These are phyloP conservation scores for Lepetodrilus schrolli DNA, from an alignment of 2,888 invertebrate species.

Conservation along the genomic window DNA sequence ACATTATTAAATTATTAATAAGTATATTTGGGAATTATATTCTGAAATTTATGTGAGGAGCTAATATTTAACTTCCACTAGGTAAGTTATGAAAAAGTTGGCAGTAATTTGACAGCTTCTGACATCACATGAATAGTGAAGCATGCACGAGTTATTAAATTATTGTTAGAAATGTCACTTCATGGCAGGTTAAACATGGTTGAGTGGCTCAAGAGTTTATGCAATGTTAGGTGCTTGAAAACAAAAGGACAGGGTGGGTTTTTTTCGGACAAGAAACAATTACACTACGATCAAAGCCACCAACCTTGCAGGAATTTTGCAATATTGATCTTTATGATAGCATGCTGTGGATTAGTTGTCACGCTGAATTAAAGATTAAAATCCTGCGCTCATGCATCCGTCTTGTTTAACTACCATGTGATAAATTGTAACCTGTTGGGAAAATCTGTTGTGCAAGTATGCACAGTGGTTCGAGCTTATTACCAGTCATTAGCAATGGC, in stretches of 20 bases:
- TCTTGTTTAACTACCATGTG: slow-evolving; percentile 6
- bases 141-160: no score
- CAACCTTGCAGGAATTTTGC: not conserved
- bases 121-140: no score
- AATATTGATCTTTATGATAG: slow-evolving; percentile 15
- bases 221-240: not conserved
- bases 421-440: slow-evolving; percentile 17
- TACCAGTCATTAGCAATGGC: not conserved
- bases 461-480: slow-evolving; percentile 15
- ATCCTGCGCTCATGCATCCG: not conserved
- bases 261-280: not conserved
- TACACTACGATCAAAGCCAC: not conserved
- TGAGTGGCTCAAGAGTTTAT: no score
- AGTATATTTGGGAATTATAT: no score
- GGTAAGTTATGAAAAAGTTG: no score
- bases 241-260: not conserved
- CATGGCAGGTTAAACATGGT: no score
- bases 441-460: slow-evolving; percentile 3
- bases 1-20: no score
- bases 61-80: no score
- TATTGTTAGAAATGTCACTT: no score
- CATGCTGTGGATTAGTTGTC: not conserved
- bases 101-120: no score
- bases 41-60: no score
- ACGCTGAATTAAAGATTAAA: slow-evolving; percentile 23